Base-by-base conservation (phyloP, 2,113 vertebrate species). In the Harpagus bidentatus region DNA sequence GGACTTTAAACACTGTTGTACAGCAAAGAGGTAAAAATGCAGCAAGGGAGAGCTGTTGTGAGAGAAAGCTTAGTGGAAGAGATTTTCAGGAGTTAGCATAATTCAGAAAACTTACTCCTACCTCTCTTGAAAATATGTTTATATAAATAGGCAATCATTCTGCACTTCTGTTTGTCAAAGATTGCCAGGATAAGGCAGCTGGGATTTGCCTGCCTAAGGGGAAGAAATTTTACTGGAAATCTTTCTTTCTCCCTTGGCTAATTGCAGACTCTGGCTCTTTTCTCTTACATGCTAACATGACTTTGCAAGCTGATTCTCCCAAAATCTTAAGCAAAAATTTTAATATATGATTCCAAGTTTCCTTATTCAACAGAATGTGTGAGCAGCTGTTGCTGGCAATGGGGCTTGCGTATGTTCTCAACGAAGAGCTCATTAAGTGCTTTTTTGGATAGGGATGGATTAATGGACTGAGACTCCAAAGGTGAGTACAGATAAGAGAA, bases 321-420 rank as follows among this genome's bases (percentile, higher is more conserved):
- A 88, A 38, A 76, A 14, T 11, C 16, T 62, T 70, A 42, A 59
- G 28, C 28, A 66, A 66, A 86, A 94, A 43, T 19, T 52, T 53
- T 11, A 86, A 25, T 25, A n/a, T 22, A 16, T 53, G 8, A 38
- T 72, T 87, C 28, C 78, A 79, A 69, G 7, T 56, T 88, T 70
- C 43, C 23, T 72, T 47, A 23, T 34, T 67, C 66, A 88, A 29
- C 26, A 45, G 9, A 43, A 8, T 0, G 0, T n/a, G 5, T 66
- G 56, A 79, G 32, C 38, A 76, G 38, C 31, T 74, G 25, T 19
- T 92, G 31, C 34, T 71, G 50, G 11, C 34, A 52, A 45, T 40
- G 21, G 13, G n/a, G 4, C 9, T 15, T 84, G 11, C 14, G 6
- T 32, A 23, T 28, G 11, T 20, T 32, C n/a, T 85, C 34, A 58